A percentile compares a stretch with the other conserved stretches of the same genome.
These are phyloP conservation scores for Neodiprion pinetum DNA, from an alignment of 1,140 invertebrate species.

Conservation along the genomic window DNA sequence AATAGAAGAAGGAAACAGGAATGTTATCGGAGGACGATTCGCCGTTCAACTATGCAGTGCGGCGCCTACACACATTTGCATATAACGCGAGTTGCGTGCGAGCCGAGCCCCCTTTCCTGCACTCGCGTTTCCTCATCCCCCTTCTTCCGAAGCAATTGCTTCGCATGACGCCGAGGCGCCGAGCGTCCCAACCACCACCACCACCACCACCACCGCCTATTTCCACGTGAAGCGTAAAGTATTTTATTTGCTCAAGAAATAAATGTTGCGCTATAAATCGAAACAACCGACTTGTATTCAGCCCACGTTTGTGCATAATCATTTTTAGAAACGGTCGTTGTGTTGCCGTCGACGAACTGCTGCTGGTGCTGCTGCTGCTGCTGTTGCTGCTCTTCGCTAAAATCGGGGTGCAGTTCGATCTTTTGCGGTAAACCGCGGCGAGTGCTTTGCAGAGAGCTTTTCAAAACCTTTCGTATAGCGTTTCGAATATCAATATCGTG, in stretches of 20 bases:
- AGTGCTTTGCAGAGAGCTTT: not conserved
- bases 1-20: not conserved
- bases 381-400: not conserved
- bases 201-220: not conserved
- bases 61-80: conserved; percentile 3
- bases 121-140: not conserved
- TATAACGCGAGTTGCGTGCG: not conserved
- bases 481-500: not conserved
- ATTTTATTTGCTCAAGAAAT: conserved; percentile 3
- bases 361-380: not conserved
- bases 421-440: not conserved
- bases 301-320: conserved; percentile 4
- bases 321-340: not conserved
- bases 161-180: not conserved
- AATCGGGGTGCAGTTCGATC: not conserved
- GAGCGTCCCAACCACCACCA: not conserved
- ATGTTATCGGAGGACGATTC: not conserved
- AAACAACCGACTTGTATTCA: not conserved
- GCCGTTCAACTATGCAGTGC: not conserved
- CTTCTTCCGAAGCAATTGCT: not conserved
- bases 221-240: not conserved
- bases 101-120: not conserved
- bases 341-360: not conserved
- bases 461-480: not conserved
- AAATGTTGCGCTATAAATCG: not conserved